These are phyloP conservation scores for Drosophila nigricruria DNA, from an alignment of 2,888 invertebrate species.

Conservation along the genomic window DNA sequence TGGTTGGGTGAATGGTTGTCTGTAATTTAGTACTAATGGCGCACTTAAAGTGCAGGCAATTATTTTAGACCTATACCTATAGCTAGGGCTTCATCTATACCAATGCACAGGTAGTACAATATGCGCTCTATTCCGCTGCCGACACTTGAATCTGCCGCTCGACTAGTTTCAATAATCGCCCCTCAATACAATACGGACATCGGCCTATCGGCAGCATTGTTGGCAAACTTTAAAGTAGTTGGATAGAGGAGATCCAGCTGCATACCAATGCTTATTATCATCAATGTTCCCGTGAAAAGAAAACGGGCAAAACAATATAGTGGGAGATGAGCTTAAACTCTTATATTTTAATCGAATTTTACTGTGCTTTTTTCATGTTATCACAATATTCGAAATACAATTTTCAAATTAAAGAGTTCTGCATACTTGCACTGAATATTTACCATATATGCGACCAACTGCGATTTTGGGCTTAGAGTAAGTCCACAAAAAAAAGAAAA, in stretches of 20 bases:
- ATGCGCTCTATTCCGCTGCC: constrained; percentile 6
- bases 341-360: too few relatives aligned
- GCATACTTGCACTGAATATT: background rate
- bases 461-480: constrained; percentile 4
- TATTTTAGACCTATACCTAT: constrained; percentile 68
- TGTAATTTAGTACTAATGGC: constrained; percentile 79
- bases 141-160: constrained; percentile 47
- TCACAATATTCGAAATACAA: too few relatives aligned
- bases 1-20: constrained; percentile 49
- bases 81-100: constrained; percentile 10
- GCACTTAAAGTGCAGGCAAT: constrained; percentile 77
- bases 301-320: too few relatives aligned
- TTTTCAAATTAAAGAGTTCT: too few relatives aligned
- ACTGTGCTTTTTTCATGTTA: too few relatives aligned
- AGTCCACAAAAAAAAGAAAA: constrained; percentile 14
- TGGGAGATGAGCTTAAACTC: too few relatives aligned
- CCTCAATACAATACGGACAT: too few relatives aligned
- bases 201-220: constrained; percentile 23
- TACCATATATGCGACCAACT: background rate
- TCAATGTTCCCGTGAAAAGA: too few relatives aligned
- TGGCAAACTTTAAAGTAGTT: constrained; percentile 1
- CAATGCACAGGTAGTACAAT: constrained; percentile 30
- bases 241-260: background rate
- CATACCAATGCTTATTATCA: too few relatives aligned
- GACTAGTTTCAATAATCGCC: constrained; percentile 51